These are phyloP conservation scores for Telenomus remus DNA, from an alignment of 1,140 invertebrate genomes.

Conservation along the genomic window DNA sequence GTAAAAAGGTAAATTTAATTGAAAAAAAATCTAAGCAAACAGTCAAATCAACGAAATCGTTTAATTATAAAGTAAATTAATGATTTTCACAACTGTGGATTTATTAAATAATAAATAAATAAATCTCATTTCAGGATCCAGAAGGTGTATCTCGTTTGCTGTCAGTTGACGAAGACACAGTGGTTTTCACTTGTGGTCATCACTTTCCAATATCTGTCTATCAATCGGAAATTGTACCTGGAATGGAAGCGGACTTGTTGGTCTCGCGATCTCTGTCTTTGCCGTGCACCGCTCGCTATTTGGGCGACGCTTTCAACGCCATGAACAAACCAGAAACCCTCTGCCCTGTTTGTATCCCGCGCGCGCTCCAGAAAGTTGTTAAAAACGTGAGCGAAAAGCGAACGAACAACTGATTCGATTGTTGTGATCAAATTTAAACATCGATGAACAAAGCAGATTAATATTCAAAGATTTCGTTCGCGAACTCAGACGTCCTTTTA, in stretches of 20 bases:
- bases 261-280: conserved; percentile 64
- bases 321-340: conserved; percentile 67
- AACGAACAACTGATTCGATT: conserved; percentile 41
- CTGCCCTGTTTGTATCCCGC: conserved; percentile 69
- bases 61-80: too few species aligned
- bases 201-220: conserved; percentile 70
- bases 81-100: too few species aligned
- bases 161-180: conserved; percentile 65
- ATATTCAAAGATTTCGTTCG: conserved; percentile 10
- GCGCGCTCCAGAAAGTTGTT: conserved; percentile 61
- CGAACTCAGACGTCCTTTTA: conserved; percentile 16
- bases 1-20: too few species aligned
- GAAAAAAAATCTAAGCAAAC: too few species aligned
- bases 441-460: conserved; percentile 1
- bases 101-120: neutral
- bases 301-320: conserved; percentile 63
- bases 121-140: conserved; percentile 61
- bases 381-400: conserved; percentile 62
- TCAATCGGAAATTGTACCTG: conserved; percentile 66
- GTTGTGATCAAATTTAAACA: conserved; percentile 3
- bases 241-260: conserved; percentile 71
- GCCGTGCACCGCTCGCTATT: conserved; percentile 69
- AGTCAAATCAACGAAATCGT: too few species aligned
- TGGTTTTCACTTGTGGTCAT: conserved; percentile 74
- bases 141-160: conserved; percentile 67